These are phyloP conservation scores for Aleiodes alternator DNA, from an alignment of 2,888 invertebrate species.

Conservation along the genomic window DNA sequence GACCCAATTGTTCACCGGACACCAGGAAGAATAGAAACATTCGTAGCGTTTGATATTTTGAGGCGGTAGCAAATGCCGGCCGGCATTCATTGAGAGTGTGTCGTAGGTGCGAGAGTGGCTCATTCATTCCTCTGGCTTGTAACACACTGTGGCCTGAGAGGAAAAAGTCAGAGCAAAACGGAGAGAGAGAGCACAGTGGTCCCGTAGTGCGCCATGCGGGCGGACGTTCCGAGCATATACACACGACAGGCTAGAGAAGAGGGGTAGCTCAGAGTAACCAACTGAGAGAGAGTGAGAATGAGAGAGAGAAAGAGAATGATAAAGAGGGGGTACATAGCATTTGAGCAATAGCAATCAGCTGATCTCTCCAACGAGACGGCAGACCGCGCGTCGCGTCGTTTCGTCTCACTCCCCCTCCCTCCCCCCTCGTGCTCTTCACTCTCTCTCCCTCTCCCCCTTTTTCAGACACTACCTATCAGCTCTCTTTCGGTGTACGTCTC, in stretches of 20 bases:
- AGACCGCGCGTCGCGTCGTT: constrained; percentile 73
- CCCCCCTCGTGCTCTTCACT: constrained; percentile 16
- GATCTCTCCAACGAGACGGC: constrained; percentile 61
- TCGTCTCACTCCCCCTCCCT: constrained; percentile 31
- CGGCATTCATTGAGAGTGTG: constrained; percentile 35
- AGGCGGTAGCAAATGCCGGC: constrained; percentile 13
- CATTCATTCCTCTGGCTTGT: constrained; percentile 6
- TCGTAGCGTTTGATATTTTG: neutral
- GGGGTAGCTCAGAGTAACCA: constrained; percentile 31
- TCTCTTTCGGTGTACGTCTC: constrained; percentile 52
- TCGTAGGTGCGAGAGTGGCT: constrained; percentile 23
- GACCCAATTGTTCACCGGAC: too few species aligned
- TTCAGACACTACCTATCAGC: constrained; percentile 35
- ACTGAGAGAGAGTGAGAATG: constrained; percentile 56
- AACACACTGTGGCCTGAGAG: neutral
- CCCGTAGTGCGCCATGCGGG: constrained; percentile 2
- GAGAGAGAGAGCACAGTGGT: neutral
- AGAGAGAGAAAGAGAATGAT: constrained; percentile 30
- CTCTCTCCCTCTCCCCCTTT: constrained; percentile 43
- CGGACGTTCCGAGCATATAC: constrained; percentile 34
- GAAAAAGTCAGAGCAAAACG: constrained; percentile 22
- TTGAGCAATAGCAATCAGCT: constrained; percentile 60
- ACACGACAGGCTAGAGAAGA: constrained; percentile 59
- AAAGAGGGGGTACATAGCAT: neutral
- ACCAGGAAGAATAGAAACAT: too few species aligned